Evolutionary conservation across 1,140 invertebrate species (phyloP).

Genomic region (Centruroides sculpturatus): DNA sequence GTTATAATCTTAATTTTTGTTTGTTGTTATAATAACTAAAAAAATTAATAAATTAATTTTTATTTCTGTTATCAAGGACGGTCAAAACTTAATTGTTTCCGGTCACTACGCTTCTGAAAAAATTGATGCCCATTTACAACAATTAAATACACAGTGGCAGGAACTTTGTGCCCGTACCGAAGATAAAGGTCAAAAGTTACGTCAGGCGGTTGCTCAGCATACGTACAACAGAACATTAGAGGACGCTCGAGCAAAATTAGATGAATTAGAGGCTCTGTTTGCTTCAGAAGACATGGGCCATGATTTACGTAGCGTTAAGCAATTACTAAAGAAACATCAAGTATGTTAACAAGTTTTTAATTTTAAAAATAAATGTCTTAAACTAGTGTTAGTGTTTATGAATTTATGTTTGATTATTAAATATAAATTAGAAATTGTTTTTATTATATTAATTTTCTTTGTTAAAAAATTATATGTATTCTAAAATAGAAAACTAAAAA

Average conservation of each 20-base stretch:
- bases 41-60: not conserved
- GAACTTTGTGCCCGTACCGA: slow-evolving; percentile 48
- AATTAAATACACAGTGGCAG: slow-evolving; percentile 59
- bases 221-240: slow-evolving; percentile 52
- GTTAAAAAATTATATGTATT: no score
- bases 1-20: no score
- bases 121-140: slow-evolving; percentile 44
- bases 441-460: no score
- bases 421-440: no score
- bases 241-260: slow-evolving; percentile 55
- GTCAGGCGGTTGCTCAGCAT: slow-evolving; percentile 61
- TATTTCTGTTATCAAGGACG: slow-evolving; percentile 29
- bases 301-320: slow-evolving; percentile 75
- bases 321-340: slow-evolving; percentile 72
- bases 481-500: no score
- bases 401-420: no score
- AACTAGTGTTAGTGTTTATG: no score
- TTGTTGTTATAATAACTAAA: no score
- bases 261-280: slow-evolving; percentile 45
- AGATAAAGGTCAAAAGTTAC: slow-evolving; percentile 67
- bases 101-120: slow-evolving; percentile 52
- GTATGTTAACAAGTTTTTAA: slow-evolving; percentile 17
- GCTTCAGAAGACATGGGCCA: slow-evolving; percentile 62
- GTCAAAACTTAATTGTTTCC: slow-evolving; percentile 26
- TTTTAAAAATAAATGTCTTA: no score